Base-by-base conservation (phyloP, 2,888 invertebrate species). In the Nasonovia ribisnigri region DNA sequence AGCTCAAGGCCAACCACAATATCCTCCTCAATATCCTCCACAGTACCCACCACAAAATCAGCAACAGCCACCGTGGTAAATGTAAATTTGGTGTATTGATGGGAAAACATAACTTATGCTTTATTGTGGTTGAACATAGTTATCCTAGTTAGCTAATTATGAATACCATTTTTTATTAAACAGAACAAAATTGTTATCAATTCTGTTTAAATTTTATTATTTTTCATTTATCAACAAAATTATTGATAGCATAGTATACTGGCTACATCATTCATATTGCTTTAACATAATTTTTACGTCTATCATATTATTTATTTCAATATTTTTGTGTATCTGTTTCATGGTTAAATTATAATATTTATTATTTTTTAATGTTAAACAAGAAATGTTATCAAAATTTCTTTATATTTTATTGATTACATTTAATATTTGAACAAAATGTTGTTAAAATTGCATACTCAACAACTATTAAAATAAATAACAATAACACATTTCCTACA, bases 41-140 rank as follows among this genome's bases (percentile, higher is more conserved):
- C 94, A 94, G 88, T 94, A 94, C 89, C 94, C 94, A 42, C 89
- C 89, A 88, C 94, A 94, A 94, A 92, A 91, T 54, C 94, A 93
- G n/a, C 94, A 94, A 77, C 94, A 77, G 20, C 94, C 93, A 24
- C 94, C 93, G 16, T 93, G 93, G 93, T 93, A 60, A 88, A 93
- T 60, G 36, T 67, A 20, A n/a, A 67, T 54, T 54, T 57, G 11
- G 10, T 26, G 46, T 90, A 24, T 88, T 88, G 42, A 60, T 86
- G 36, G 2, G 20, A 60, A 90, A 54, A 42, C 54, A 89, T 43
- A 51, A 57, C 84, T 48, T 86, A 84, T 43, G 57, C n/a, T 51
- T 86, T 48, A 86, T 67, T 90, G 60, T 86, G 51, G 42, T 89
- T 57, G 13, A n/a, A 87, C 11, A 29, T 60, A 87, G 67, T 67